phyloP scores from a whole-genome alignment of 2,888 invertebrate genomes.

The Temnothorax ravouxi region DNA sequence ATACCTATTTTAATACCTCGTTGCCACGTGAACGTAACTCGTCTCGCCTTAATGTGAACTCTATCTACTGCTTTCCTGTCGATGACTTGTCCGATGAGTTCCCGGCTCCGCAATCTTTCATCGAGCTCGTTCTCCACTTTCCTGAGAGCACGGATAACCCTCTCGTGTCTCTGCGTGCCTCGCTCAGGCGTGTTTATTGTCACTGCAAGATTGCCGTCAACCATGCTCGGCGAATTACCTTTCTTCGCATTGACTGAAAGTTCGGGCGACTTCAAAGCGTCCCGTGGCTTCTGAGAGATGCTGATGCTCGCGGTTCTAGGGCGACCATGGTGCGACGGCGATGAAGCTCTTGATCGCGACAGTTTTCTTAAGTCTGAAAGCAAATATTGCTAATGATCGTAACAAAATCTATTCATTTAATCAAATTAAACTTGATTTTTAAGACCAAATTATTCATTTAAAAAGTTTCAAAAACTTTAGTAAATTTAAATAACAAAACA shows the following conservation, averaged over 20 bases:
- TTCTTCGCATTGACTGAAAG: constrained; percentile 54
- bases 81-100: constrained; percentile 90
- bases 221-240: constrained; percentile 60
- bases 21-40: constrained; percentile 97
- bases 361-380: constrained; percentile 72
- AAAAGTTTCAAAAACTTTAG: not conserved
- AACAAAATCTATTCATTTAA: not conserved
- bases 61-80: constrained; percentile 88
- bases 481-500: not conserved
- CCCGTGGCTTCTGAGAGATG: constrained; percentile 74
- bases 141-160: constrained; percentile 87
- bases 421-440: not conserved
- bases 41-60: constrained; percentile 91
- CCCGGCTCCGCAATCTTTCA: constrained; percentile 87
- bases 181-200: constrained; percentile 72
- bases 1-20: constrained; percentile 93
- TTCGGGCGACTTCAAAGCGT: constrained; percentile 75
- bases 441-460: not conserved
- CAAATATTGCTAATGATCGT: constrained; percentile 11
- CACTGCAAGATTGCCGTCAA: constrained; percentile 71
- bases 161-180: constrained; percentile 77
- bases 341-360: constrained; percentile 80
- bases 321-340: constrained; percentile 76
- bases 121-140: constrained; percentile 90
- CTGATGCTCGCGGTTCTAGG: constrained; percentile 75